Base-by-base conservation (phyloP, 1,140 invertebrate species). In the Anastrepha ludens region DNA sequence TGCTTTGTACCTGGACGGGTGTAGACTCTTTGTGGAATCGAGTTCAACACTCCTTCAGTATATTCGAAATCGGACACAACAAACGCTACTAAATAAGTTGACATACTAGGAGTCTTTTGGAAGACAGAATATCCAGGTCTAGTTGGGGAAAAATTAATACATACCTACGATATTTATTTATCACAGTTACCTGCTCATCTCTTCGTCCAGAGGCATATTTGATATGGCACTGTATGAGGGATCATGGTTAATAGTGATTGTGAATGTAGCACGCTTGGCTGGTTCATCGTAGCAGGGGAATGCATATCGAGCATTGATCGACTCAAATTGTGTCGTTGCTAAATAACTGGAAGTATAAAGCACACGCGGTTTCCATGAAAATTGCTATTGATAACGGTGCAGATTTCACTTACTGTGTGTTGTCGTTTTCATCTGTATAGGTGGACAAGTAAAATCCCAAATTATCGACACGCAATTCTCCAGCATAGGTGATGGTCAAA, bases 231-330 rank as follows among this genome's bases (percentile, higher is more conserved):
- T 95, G 90, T 96, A 95, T 15, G 94, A 93, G 11, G 93, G 90
- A 67, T 94, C 93, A 88, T 95, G 94, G 2, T 94, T 94, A 47
- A 98, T 93, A 11, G 93, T 95, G 15, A 98, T 94, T 20, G 93
- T 94, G 90, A 98, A 98, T 4, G 92, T 95, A 0, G 98, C 97
- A 90, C 98, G 98, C 88, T 97, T 95, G 1, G 90, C 94, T 0
- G 98, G 98, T 90, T 99, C 98, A 91, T 99, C 98, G 91, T 97
- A 97, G 92, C 97, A 98, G 0, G 98, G 98, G 91, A 98, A 98
- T 1, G 96, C 97, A 87, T 95, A 94, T 7, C 98, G 94, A 1
- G 97, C 97, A 91, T 96, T 95, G 0, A 96, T 97, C 1, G 97
- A 95, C 90, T 98, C 95, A 90, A 98, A 96, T 91, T 98, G 97